These are phyloP conservation scores for Coleophora flavipennella DNA, from an alignment of 2,888 invertebrate species.

Conservation along the genomic window DNA sequence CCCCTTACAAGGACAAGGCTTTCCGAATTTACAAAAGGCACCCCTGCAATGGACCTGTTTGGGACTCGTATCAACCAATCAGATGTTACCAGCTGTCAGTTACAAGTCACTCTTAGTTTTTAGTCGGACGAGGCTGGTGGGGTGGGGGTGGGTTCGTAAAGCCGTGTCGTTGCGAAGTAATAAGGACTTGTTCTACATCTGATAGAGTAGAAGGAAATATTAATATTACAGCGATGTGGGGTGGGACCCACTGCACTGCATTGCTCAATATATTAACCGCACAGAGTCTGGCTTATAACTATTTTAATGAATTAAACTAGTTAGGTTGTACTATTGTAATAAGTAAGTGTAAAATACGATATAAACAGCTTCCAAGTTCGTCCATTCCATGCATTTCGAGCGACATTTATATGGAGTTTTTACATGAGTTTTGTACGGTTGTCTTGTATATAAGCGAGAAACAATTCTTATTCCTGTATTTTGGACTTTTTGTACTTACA, in stretches of 20 bases:
- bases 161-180: too few relatives aligned
- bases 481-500: constrained; percentile 30
- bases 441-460: constrained; percentile 42
- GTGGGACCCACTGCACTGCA: constrained; percentile 2
- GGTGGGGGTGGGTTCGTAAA: too few relatives aligned
- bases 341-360: constrained; percentile 34
- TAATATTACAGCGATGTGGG: too few relatives aligned
- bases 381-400: constrained; percentile 49
- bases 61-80: too few relatives aligned
- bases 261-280: constrained; percentile 15
- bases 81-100: too few relatives aligned
- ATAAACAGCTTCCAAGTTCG: constrained; percentile 38
- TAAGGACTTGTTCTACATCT: too few relatives aligned
- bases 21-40: too few relatives aligned
- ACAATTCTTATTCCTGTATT: constrained; percentile 18
- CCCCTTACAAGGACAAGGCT: too few relatives aligned
- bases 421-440: constrained; percentile 25
- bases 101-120: too few relatives aligned
- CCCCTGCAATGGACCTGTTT: too few relatives aligned
- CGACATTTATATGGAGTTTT: constrained; percentile 22
- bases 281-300: constrained; percentile 41
- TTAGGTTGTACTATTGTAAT: constrained; percentile 52
- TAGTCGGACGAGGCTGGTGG: too few relatives aligned
- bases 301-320: constrained; percentile 39
- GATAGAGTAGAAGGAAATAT: too few relatives aligned